These are phyloP conservation scores for Nothura maculosa DNA, from an alignment of 2,797 vertebrate genomes.

Conservation along the genomic window DNA sequence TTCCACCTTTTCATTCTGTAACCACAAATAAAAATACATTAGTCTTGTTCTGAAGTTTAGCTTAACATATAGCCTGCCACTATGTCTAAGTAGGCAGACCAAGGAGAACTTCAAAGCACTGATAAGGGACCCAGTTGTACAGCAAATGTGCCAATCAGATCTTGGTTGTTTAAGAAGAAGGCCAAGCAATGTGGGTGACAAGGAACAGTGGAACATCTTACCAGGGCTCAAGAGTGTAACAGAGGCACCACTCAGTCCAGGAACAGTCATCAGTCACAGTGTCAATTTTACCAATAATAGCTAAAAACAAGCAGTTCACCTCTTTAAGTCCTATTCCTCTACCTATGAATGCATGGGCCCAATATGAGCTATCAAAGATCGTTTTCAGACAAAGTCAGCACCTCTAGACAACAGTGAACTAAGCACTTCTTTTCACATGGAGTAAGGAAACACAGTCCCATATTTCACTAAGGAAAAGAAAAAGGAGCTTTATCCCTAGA, in stretches of 20 bases:
- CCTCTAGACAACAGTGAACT: not conserved
- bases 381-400: not conserved
- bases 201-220: not conserved
- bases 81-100: not conserved
- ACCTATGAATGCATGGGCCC: not conserved
- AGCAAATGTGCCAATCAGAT: not conserved
- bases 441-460: not conserved
- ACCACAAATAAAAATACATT: not conserved
- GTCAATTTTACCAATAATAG: not conserved
- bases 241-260: not conserved
- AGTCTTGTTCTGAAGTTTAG: not conserved
- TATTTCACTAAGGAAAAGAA: not conserved
- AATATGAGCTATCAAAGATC: not conserved
- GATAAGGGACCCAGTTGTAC: not conserved
- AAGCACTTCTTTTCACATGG: not conserved
- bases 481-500: fast-evolving
- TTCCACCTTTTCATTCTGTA: not conserved
- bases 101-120: not conserved
- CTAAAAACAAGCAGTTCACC: not conserved
- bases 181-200: not conserved
- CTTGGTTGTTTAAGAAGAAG: not conserved
- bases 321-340: not conserved
- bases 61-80: not conserved
- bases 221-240: not conserved
- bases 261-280: not conserved